These are phyloP conservation scores for Drosophila planitibia DNA, from an alignment of 2,888 invertebrate species.

Conservation along the genomic window DNA sequence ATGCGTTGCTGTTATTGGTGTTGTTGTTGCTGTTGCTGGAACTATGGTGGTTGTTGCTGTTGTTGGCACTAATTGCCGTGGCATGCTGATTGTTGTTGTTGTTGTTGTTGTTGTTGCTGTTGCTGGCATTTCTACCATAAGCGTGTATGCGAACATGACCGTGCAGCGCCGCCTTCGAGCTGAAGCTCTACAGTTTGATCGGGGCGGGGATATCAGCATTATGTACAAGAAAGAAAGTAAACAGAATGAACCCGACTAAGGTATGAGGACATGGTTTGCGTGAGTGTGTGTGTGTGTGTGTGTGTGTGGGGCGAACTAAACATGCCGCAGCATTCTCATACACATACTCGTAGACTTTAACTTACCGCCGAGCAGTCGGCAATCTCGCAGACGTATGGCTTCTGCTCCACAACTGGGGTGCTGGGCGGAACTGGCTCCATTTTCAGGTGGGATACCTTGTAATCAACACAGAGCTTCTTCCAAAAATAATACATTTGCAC, in stretches of 20 bases:
- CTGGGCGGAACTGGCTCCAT: conserved; percentile 85
- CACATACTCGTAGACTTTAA: conserved; percentile 18
- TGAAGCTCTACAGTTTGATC: conserved; percentile 87
- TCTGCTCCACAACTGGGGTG: conserved; percentile 74
- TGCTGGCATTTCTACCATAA: conserved; percentile 84
- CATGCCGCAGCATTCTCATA: conserved; percentile 19
- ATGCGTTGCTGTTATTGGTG: conserved; percentile 55
- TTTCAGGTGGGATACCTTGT: conserved; percentile 90
- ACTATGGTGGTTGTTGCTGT: conserved; percentile 47
- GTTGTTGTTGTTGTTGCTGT: conserved; percentile 56
- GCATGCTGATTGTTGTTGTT: conserved; percentile 52
- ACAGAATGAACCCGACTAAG: conserved; percentile 3
- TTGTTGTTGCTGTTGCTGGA: conserved; percentile 39
- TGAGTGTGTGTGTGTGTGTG: not conserved
- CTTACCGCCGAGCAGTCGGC: conserved; percentile 88
- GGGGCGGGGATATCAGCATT: conserved; percentile 43
- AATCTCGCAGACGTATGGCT: conserved; percentile 87
- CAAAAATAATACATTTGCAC: conserved; percentile 99
- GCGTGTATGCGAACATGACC: conserved; percentile 89
- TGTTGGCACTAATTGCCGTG: conserved; percentile 33
- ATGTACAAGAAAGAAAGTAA: conserved; percentile 55
- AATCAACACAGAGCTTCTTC: conserved; percentile 98
- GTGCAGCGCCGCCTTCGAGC: conserved; percentile 89
- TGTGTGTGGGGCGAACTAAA: not conserved
- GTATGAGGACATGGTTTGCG: conserved; percentile 1